Evolutionary conservation across 1,140 invertebrate genomes (phyloP).

Genomic region (Drosophila obscura): DNA sequence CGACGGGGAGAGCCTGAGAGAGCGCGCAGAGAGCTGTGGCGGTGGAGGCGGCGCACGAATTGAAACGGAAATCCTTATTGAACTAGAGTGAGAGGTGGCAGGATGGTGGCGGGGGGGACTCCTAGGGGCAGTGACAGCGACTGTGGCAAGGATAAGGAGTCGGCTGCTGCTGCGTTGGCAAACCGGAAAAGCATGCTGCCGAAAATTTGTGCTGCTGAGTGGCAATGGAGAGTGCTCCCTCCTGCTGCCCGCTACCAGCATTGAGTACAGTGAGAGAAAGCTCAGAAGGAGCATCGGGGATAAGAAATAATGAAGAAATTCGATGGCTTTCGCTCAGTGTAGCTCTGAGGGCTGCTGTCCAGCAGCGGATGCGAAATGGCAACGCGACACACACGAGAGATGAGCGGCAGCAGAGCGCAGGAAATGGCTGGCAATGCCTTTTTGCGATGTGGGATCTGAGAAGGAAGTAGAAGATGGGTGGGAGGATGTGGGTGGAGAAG

Average conservation of each 20-base stretch:
- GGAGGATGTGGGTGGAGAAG: neutral
- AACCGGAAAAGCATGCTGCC: conserved; percentile 78
- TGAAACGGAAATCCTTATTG: conserved; percentile 82
- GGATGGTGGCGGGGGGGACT: conserved; percentile 21
- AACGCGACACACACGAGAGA: conserved; percentile 55
- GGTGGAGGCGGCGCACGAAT: conserved; percentile 69
- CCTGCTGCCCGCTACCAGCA: neutral
- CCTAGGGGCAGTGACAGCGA: neutral
- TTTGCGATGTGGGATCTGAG: conserved; percentile 23
- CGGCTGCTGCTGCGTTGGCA: conserved; percentile 60
- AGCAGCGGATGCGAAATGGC: conserved; percentile 72
- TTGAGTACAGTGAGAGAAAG: conserved; percentile 5
- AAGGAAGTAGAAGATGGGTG: conserved; percentile 7
- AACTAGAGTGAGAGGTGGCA: conserved; percentile 62
- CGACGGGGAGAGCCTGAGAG: neutral
- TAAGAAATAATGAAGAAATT: neutral
- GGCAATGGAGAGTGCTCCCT: conserved; percentile 59
- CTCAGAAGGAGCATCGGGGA: neutral
- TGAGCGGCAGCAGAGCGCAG: conserved; percentile 35
- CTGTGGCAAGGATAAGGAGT: conserved; percentile 4
- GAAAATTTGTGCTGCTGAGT: conserved; percentile 75
- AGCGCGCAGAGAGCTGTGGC: conserved; percentile 5
- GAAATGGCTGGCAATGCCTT: conserved; percentile 70
- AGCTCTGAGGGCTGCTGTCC: conserved; percentile 50
- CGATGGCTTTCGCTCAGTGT: conserved; percentile 23